Percentiles rank a stretch among this genome's conserved stretches.
Conservation (phyloP, 2,113 vertebrate species). For the Anthoscopus minutus region DNA sequence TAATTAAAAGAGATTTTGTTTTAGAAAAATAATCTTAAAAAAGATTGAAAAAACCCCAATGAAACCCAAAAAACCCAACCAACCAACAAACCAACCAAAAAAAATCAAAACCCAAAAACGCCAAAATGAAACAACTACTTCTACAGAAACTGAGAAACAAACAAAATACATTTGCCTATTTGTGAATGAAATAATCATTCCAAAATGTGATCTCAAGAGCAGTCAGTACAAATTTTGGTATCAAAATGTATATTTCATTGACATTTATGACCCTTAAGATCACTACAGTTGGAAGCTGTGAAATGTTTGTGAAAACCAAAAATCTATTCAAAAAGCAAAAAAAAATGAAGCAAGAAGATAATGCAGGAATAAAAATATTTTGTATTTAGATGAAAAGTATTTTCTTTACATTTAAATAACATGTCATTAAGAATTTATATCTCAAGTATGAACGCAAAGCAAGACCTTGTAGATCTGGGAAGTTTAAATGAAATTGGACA, state of each 20-base stretch:
- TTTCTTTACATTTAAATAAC: background rate
- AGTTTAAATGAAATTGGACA: background rate
- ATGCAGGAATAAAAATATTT: background rate
- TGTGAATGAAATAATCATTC: background rate
- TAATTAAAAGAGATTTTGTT: background rate
- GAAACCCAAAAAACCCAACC: background rate
- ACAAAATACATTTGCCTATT: background rate
- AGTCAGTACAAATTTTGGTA: background rate
- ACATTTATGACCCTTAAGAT: background rate
- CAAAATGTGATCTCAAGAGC: background rate
- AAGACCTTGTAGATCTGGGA: background rate
- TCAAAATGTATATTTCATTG: background rate
- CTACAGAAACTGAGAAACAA: background rate
- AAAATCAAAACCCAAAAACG: background rate
- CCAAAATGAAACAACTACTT: background rate
- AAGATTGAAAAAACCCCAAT: background rate
- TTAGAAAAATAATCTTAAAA: background rate
- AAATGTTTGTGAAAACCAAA: rapidly evolving
- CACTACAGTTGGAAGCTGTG: background rate
- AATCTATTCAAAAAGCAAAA: background rate
- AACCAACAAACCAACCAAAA: background rate
- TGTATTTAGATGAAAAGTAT: background rate
- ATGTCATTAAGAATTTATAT: background rate
- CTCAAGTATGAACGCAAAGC: background rate
- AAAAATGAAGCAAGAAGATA: background rate